phyloP scores from a whole-genome alignment of 1,140 invertebrate genomes.

The Aphis gossypii region DNA sequence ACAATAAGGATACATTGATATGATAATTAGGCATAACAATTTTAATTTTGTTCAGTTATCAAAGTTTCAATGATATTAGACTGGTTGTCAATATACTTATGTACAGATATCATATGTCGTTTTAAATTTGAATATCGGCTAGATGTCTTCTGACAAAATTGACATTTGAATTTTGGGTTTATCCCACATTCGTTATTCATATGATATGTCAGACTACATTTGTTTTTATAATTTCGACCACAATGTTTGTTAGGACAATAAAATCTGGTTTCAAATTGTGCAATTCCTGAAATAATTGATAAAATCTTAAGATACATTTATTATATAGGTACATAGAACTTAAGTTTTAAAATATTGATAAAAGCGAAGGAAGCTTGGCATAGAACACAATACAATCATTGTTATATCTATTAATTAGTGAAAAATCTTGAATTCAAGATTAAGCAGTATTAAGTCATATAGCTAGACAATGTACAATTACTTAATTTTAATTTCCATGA shows the following conservation, averaged over 20 bases:
- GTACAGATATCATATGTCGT: constrained; percentile 62
- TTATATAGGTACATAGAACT: not conserved
- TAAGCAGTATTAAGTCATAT: not conserved
- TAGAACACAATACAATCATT: not conserved
- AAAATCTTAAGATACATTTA: not conserved
- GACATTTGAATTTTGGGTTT: constrained; percentile 65
- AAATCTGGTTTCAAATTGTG: constrained; percentile 5
- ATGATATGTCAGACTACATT: constrained; percentile 66
- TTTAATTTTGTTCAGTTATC: not conserved
- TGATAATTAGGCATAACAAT: not conserved
- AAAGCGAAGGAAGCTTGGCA: not conserved
- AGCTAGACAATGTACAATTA: not conserved
- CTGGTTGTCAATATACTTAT: constrained; percentile 30
- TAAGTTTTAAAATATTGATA: not conserved
- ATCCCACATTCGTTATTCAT: constrained; percentile 66
- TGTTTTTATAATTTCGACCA: constrained; percentile 59
- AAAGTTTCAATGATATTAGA: not conserved
- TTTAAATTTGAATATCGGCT: constrained; percentile 63
- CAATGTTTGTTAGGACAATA: constrained; percentile 56
- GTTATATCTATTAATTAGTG: not conserved
- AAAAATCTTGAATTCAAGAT: not conserved
- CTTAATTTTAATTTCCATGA: not conserved
- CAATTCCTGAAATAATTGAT: constrained; percentile 18
- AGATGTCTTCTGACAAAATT: constrained; percentile 64
- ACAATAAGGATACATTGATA: not conserved